phyloP scores from a whole-genome alignment of 2,888 invertebrate species.

The Nebria salina region DNA sequence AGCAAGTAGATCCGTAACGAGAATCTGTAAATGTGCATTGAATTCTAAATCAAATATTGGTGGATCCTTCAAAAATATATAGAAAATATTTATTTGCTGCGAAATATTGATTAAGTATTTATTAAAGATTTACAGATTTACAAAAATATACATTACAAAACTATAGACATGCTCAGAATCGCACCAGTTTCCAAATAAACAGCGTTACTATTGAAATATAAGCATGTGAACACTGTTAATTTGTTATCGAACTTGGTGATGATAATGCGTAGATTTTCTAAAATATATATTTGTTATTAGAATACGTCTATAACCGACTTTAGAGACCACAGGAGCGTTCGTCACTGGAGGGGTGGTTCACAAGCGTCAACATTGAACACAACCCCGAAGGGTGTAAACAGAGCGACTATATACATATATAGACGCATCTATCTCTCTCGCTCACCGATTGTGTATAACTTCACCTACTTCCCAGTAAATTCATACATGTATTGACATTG shows the following conservation, averaged over 20 bases:
- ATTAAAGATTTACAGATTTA: too few relatives aligned
- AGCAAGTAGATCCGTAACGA: too few relatives aligned
- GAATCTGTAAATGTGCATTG: too few relatives aligned
- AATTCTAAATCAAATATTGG: too few relatives aligned
- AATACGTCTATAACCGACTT: background rate
- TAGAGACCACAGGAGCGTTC: background rate
- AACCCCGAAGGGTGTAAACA: background rate
- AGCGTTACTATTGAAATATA: too few relatives aligned
- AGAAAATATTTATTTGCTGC: too few relatives aligned
- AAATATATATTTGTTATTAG: background rate
- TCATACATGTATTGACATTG: background rate
- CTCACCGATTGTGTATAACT: background rate
- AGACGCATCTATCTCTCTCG: background rate
- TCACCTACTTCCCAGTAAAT: background rate
- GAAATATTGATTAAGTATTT: too few relatives aligned
- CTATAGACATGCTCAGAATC: too few relatives aligned
- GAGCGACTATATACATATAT: background rate
- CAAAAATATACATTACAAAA: too few relatives aligned
- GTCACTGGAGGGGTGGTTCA: background rate
- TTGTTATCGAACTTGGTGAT: background rate
- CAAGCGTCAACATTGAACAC: background rate
- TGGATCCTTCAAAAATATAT: too few relatives aligned
- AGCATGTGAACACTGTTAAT: too few relatives aligned
- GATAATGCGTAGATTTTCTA: background rate
- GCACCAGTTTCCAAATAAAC: too few relatives aligned